phyloP scores from a whole-genome alignment of 1,140 invertebrate species.

The Coboldia fuscipes region DNA sequence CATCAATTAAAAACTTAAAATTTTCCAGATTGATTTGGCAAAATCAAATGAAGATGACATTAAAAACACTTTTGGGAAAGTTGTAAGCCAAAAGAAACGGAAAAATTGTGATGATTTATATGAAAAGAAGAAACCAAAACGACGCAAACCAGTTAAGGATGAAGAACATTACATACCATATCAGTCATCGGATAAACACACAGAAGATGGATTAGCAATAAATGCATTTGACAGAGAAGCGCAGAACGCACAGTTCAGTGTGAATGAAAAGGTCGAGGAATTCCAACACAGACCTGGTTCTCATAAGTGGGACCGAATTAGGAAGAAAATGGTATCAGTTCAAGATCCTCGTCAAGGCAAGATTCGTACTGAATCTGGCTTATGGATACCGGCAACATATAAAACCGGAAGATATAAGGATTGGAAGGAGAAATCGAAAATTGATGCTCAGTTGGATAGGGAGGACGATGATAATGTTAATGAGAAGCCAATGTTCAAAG shows the following conservation, averaged over 20 bases:
- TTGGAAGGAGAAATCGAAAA: conserved; percentile 71
- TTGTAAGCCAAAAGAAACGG: conserved; percentile 33
- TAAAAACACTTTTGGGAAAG: conserved; percentile 20
- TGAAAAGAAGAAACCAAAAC: conserved; percentile 22
- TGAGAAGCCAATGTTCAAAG: conserved; percentile 9
- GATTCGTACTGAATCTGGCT: conserved; percentile 87
- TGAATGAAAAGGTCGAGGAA: conserved; percentile 52
- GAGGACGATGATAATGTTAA: conserved; percentile 31
- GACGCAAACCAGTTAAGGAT: conserved; percentile 30
- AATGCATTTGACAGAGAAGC: conserved; percentile 54
- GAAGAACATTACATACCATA: conserved; percentile 75
- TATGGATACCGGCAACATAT: conserved; percentile 81
- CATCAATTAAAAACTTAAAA: not conserved
- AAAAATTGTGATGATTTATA: conserved; percentile 31
- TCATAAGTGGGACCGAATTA: conserved; percentile 73
- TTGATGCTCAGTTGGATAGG: conserved; percentile 32
- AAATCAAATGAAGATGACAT: not conserved
- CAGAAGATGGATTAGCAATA: conserved; percentile 72
- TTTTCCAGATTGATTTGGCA: not conserved
- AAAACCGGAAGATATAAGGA: conserved; percentile 73
- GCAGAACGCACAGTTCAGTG: conserved; percentile 47
- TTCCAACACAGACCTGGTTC: conserved; percentile 31
- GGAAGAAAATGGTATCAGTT: conserved; percentile 73
- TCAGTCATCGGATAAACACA: conserved; percentile 59
- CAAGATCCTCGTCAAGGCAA: conserved; percentile 46